Base-by-base conservation (phyloP, 2,113 vertebrate genomes). In the Myotis yumanensis region DNA sequence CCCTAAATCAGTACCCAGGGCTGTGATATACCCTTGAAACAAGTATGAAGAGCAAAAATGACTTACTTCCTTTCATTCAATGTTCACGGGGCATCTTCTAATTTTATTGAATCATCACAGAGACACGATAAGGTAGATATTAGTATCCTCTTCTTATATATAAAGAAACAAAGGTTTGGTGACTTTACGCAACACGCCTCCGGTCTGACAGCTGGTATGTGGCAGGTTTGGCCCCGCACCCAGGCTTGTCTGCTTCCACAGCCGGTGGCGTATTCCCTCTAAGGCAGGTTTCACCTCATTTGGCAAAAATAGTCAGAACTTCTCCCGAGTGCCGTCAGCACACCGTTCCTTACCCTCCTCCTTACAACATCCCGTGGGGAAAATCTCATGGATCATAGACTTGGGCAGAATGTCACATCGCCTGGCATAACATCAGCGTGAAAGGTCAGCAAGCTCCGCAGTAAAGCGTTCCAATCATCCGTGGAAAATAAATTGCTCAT, bases 341-440 rank as follows among this genome's bases (percentile, higher is more conserved):
- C 15, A 15, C 3, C 62, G 23, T 12, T 46, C 32, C 5, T 80
- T 37, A 16, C 54, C 35, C 6, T 92, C 46, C 37, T 73, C 66
- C 72, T 68, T 64, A 48, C 12, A 35, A 18, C 18, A 69, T 48
- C 12, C 54, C 57, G 11, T 35, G 30, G 82, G 62, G n/a, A 86
- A 90, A 84, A 72, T 76, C 23, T 80, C 54, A 54, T 22, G 80
- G 72, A 66, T 97, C 83, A 85, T 1, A 62, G 57, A 64, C 40
- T 85, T 66, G 37, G 81, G 40, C 68, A 90, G 48, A 95, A 83
- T 82, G 72, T 95, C 76, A 97, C 54, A n/a, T 7, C 81, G 7
- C 83, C 75, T 84, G 62, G 51, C 64, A 92, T 66, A 92, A 37
- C 3, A 75, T 85, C 9, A 66, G 48, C 62, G 92, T 82, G 48